These are phyloP conservation scores for Suillia variegata DNA, from an alignment of 2,888 invertebrate genomes.

Conservation along the genomic window DNA sequence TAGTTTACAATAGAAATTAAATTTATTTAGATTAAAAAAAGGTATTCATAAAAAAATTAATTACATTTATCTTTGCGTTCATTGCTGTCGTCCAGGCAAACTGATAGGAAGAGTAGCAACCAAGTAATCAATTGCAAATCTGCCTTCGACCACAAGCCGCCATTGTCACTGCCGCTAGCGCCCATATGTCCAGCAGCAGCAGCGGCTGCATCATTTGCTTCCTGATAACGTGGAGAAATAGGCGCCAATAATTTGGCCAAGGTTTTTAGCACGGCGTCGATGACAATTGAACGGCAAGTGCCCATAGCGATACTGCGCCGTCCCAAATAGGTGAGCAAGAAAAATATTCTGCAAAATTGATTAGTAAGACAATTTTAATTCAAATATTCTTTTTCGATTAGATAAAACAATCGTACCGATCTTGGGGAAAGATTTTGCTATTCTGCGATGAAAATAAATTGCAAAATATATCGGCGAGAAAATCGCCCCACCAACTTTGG, in stretches of 20 bases:
- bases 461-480: constrained; percentile 81
- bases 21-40: constrained; percentile 9
- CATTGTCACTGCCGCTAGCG: constrained; percentile 37
- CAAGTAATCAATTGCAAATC: constrained; percentile 75
- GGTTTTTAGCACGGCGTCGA: constrained; percentile 69
- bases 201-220: constrained; percentile 39
- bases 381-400: not conserved
- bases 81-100: constrained; percentile 68
- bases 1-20: not conserved
- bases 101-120: constrained; percentile 76
- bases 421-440: constrained; percentile 81
- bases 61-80: constrained; percentile 61
- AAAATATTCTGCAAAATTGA: constrained; percentile 79
- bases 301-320: constrained; percentile 74
- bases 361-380: constrained; percentile 12
- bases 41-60: constrained; percentile 13
- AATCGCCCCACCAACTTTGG: constrained; percentile 88
- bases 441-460: constrained; percentile 80
- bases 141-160: constrained; percentile 63
- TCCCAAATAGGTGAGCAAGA: constrained; percentile 84
- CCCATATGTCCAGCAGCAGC: constrained; percentile 20
- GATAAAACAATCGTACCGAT: no score
- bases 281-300: constrained; percentile 67
- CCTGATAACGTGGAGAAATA: constrained; percentile 60
- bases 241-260: constrained; percentile 67